Conservation (phyloP, 2,888 invertebrate genomes). For the Lagria hirta region DNA sequence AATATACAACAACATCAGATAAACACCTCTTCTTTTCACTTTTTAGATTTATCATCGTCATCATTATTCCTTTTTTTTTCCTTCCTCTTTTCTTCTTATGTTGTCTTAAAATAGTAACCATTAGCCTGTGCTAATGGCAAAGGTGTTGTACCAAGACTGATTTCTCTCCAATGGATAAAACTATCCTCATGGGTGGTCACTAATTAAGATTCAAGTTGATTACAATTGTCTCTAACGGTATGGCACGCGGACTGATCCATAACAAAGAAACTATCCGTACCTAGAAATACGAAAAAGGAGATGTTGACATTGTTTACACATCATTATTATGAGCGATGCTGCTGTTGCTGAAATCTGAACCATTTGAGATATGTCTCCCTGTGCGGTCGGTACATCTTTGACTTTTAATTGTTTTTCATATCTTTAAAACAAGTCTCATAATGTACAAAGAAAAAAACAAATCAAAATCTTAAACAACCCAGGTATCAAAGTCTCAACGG, state of each 20-base stretch:
- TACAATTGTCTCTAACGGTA: slow-evolving; percentile 57
- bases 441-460: too few relatives aligned
- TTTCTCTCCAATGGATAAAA: slow-evolving; percentile 50
- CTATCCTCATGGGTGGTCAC: slow-evolving; percentile 56
- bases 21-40: slow-evolving; percentile 24
- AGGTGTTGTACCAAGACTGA: slow-evolving; percentile 52
- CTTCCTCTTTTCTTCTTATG: slow-evolving; percentile 12
- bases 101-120: slow-evolving; percentile 51
- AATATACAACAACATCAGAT: slow-evolving; percentile 20
- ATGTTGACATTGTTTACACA: slow-evolving; percentile 50
- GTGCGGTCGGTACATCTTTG: slow-evolving; percentile 51
- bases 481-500: too few relatives aligned
- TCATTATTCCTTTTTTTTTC: too few relatives aligned
- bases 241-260: slow-evolving; percentile 51
- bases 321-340: slow-evolving; percentile 53
- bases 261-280: slow-evolving; percentile 52
- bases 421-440: too few relatives aligned
- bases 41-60: slow-evolving; percentile 19
- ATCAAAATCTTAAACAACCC: too few relatives aligned
- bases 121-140: slow-evolving; percentile 54
- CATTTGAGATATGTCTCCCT: slow-evolving; percentile 53
- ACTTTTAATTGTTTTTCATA: slow-evolving; percentile 45
- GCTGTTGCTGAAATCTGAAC: slow-evolving; percentile 52
- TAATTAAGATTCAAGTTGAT: slow-evolving; percentile 58
- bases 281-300: slow-evolving; percentile 54